Evolutionary conservation across 1,140 invertebrate species (phyloP).

Genomic region (Caenorhabditis latens): DNA sequence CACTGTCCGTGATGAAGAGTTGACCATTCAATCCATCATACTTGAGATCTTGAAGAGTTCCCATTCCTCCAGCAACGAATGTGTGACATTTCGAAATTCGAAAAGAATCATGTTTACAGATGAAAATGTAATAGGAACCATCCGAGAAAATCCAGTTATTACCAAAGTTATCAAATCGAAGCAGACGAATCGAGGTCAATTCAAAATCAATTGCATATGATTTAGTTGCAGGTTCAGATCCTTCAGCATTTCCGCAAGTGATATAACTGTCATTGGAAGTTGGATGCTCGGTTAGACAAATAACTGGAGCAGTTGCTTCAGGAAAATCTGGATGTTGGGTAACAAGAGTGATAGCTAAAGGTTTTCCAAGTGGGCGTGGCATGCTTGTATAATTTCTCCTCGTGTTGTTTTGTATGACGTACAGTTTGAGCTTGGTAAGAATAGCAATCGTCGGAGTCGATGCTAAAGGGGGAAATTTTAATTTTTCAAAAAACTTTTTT

Average conservation of each 20-base stretch:
- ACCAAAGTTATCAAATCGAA: conserved; percentile 32
- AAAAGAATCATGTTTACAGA: not conserved
- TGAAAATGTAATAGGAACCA: conserved; percentile 29
- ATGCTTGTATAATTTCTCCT: not conserved
- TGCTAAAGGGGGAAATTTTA: not conserved
- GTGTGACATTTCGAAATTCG: conserved; percentile 1
- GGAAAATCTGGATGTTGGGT: conserved; percentile 7
- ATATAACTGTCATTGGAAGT: conserved; percentile 9
- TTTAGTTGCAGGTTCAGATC: not conserved
- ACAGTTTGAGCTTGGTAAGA: conserved; percentile 4
- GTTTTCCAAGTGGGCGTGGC: conserved; percentile 10
- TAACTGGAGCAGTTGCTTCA: not conserved
- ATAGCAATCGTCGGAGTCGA: not conserved
- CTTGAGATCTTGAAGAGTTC: conserved; percentile 15
- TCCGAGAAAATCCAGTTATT: conserved; percentile 53
- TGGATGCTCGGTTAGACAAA: conserved; percentile 1
- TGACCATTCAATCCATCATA: conserved; percentile 30
- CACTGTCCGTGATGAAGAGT: conserved; percentile 14
- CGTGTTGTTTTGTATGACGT: not conserved
- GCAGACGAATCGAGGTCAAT: not conserved
- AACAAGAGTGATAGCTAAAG: not conserved
- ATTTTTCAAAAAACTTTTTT: not conserved
- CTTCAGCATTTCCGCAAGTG: conserved; percentile 23
- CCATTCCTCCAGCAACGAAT: not conserved
- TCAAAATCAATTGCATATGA: conserved; percentile 21